These are phyloP conservation scores for Coleophora deauratella DNA, from an alignment of 2,888 invertebrate genomes.

Conservation along the genomic window DNA sequence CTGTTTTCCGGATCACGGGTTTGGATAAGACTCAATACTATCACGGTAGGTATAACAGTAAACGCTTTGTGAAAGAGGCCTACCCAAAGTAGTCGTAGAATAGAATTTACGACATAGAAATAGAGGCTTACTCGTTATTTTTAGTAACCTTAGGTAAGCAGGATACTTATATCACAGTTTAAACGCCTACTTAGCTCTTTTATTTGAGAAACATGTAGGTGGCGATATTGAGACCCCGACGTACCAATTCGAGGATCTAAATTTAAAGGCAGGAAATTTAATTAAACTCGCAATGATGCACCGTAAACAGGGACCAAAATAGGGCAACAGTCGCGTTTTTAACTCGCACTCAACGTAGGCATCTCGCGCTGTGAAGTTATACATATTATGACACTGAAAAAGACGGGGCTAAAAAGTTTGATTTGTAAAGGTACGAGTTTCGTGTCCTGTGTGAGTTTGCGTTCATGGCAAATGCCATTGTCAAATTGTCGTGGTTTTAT, in stretches of 20 bases:
- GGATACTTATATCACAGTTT: no score
- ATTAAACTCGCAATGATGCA: slow-evolving; percentile 62
- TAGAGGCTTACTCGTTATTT: no score
- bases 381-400: slow-evolving; percentile 52
- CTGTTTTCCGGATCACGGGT: no score
- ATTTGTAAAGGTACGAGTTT: slow-evolving; percentile 36
- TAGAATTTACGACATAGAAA: no score
- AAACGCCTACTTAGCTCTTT: no score
- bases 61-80: no score
- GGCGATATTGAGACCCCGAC: slow-evolving; percentile 15
- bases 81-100: no score
- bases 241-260: slow-evolving; percentile 35
- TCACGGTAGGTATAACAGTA: no score
- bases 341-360: slow-evolving; percentile 40
- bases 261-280: slow-evolving; percentile 70
- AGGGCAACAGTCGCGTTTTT: slow-evolving; percentile 53
- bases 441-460: slow-evolving; percentile 23
- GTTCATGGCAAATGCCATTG: slow-evolving; percentile 28
- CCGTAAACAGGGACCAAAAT: slow-evolving; percentile 64
- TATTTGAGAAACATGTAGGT: no score
- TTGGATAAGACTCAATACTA: no score
- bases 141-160: no score
- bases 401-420: slow-evolving; percentile 39
- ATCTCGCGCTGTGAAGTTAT: slow-evolving; percentile 18
- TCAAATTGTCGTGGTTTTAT: slow-evolving; percentile 21